Percentiles rank a stretch among this genome's conserved stretches.
Evolutionary conservation across 1,140 invertebrate genomes (phyloP).

Genomic region (Drosophila parvula): DNA sequence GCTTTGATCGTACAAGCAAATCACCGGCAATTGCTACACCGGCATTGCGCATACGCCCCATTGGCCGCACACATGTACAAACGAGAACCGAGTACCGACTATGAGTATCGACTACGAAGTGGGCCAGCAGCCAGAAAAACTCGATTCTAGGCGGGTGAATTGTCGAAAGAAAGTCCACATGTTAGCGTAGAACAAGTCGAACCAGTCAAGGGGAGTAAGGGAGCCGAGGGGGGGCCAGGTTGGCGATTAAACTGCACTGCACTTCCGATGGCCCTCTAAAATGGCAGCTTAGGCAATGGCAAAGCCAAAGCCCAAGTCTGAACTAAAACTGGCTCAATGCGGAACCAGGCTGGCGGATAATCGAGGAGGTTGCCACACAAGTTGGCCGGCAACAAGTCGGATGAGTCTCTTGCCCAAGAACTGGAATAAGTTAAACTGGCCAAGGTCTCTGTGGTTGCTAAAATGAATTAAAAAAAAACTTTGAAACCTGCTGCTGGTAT

Average conservation of each 20-base stretch:
- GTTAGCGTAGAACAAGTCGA: conserved; percentile 60
- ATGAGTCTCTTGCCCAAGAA: conserved; percentile 36
- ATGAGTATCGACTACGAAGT: conserved; percentile 31
- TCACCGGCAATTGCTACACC: conserved; percentile 29
- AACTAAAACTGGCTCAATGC: conserved; percentile 16
- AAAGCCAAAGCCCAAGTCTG: not conserved
- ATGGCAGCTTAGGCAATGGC: not conserved
- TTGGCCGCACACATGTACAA: conserved; percentile 9
- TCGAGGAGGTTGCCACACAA: conserved; percentile 31
- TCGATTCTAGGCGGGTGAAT: conserved; percentile 30
- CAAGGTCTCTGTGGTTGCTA: conserved; percentile 19
- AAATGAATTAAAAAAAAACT: not conserved
- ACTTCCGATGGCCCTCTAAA: conserved; percentile 36
- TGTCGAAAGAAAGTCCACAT: conserved; percentile 46
- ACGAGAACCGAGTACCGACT: not conserved
- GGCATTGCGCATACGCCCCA: conserved; percentile 66
- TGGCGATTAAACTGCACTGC: conserved; percentile 34
- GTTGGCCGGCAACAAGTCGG: conserved; percentile 23
- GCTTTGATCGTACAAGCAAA: conserved; percentile 34
- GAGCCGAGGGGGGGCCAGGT: not conserved
- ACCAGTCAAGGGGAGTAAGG: conserved; percentile 50
- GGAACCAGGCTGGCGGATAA: conserved; percentile 26
- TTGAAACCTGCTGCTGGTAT: not conserved
- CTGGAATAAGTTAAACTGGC: conserved; percentile 20
- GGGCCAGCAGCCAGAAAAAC: conserved; percentile 45